Evolutionary conservation across 35 echinoderm and acorn worm species (phyloP).

Genomic region (Patiria miniata): DNA sequence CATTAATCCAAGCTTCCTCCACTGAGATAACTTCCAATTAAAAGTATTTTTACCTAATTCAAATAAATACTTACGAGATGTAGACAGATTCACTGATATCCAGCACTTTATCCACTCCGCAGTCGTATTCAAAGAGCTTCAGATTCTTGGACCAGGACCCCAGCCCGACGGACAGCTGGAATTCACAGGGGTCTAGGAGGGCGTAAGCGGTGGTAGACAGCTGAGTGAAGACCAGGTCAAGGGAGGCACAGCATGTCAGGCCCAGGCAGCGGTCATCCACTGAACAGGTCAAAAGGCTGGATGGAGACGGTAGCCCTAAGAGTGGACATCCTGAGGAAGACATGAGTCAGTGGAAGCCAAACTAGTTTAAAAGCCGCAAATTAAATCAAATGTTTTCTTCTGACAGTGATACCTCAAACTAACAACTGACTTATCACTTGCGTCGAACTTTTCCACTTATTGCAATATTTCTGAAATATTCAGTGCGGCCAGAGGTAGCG

Average conservation of each 20-base stretch:
- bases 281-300: background rate
- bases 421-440: too few species aligned
- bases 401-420: background rate
- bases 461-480: background rate
- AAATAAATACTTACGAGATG: background rate
- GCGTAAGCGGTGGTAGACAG: background rate
- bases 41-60: background rate
- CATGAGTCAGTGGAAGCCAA: too few species aligned
- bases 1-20: too few species aligned
- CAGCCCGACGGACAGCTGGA: slow-evolving; percentile 22
- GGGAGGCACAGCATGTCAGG: slow-evolving; percentile 23
- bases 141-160: slow-evolving; percentile 25
- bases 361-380: background rate
- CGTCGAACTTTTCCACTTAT: background rate
- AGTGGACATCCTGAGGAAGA: slow-evolving; percentile 19
- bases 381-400: background rate
- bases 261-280: slow-evolving; percentile 24
- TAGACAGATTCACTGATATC: background rate
- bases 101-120: slow-evolving; percentile 6
- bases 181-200: slow-evolving; percentile 16
- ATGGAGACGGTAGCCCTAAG: background rate
- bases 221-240: slow-evolving; percentile 16
- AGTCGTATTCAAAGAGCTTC: background rate
- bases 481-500: background rate
- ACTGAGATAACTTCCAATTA: too few species aligned